These are phyloP conservation scores for Ictalurus punctatus DNA, from an alignment of 2,113 vertebrate species.

Conservation along the genomic window DNA sequence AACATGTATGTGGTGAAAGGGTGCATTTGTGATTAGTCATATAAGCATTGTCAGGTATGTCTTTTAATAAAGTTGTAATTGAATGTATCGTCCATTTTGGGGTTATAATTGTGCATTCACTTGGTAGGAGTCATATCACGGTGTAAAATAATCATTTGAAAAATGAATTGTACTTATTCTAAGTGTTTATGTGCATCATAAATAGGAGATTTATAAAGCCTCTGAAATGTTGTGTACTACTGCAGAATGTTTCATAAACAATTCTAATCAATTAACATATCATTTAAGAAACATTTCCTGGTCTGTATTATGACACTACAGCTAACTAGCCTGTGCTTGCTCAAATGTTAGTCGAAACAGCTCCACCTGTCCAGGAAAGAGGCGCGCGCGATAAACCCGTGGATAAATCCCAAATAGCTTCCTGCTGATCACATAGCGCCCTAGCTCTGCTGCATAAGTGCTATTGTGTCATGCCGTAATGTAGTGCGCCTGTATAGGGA, in stretches of 20 bases:
- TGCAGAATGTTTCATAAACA: not conserved
- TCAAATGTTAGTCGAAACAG: not conserved
- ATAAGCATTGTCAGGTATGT: not conserved
- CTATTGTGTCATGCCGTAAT: constrained; percentile 13
- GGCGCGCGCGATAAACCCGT: not conserved
- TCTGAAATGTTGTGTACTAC: not conserved
- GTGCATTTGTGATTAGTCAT: not conserved
- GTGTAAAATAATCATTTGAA: too few relatives aligned
- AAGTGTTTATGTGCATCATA: not conserved
- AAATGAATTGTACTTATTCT: not conserved
- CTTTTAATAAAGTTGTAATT: constrained; percentile 9
- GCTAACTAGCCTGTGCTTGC: not conserved
- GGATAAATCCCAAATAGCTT: not conserved
- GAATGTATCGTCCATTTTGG: not conserved
- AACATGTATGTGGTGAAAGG: not conserved
- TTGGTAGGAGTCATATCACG: too few relatives aligned
- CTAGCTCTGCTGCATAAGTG: not conserved
- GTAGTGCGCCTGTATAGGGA: constrained; percentile 28
- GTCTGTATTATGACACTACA: not conserved
- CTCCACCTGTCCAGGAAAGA: not conserved
- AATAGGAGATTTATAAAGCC: too few relatives aligned
- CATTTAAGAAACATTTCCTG: not conserved
- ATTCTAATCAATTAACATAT: not conserved
- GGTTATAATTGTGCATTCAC: not conserved
- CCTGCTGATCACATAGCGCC: not conserved